Conservation (phyloP, 2,797 vertebrate genomes). For the Enteromius trimaculatus region DNA sequence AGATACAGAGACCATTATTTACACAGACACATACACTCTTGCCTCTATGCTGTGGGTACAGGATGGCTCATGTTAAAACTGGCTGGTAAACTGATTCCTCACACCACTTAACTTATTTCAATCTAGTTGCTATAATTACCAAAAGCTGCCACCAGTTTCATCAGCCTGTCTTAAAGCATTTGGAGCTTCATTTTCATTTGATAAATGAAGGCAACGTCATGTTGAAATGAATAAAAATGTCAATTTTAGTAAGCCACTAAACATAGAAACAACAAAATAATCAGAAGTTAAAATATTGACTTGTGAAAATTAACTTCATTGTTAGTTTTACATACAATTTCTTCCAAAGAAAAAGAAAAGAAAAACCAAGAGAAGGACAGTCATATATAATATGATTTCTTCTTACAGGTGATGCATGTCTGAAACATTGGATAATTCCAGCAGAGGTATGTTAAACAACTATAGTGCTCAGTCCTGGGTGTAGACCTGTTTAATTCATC, state of each 20-base stretch:
- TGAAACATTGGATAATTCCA: constrained; percentile 8
- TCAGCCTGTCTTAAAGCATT: constrained; percentile 18
- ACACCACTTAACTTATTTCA: constrained; percentile 52
- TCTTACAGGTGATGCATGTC: constrained; percentile 1
- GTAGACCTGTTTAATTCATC: constrained; percentile 16
- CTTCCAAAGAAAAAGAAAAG: not conserved
- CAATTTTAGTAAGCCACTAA: not conserved
- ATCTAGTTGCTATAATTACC: constrained; percentile 19
- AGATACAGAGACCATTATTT: constrained; percentile 43
- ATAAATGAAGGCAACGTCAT: not conserved
- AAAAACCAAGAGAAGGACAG: not conserved
- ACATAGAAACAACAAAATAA: constrained; percentile 13
- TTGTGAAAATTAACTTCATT: constrained; percentile 16
- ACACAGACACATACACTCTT: constrained; percentile 39
- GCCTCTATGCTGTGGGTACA: constrained; percentile 43
- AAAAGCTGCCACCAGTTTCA: not conserved
- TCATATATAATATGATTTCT: constrained; percentile 3
- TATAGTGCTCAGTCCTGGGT: constrained; percentile 11
- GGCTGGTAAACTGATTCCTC: constrained; percentile 53
- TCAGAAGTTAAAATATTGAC: not conserved
- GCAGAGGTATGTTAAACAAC: constrained; percentile 32
- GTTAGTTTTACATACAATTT: constrained; percentile 19
- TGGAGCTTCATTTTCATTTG: not conserved
- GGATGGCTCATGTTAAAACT: constrained; percentile 55
- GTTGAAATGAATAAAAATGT: not conserved